Conservation (phyloP, 2,888 invertebrate genomes). For the Agrilus cyanescens region DNA sequence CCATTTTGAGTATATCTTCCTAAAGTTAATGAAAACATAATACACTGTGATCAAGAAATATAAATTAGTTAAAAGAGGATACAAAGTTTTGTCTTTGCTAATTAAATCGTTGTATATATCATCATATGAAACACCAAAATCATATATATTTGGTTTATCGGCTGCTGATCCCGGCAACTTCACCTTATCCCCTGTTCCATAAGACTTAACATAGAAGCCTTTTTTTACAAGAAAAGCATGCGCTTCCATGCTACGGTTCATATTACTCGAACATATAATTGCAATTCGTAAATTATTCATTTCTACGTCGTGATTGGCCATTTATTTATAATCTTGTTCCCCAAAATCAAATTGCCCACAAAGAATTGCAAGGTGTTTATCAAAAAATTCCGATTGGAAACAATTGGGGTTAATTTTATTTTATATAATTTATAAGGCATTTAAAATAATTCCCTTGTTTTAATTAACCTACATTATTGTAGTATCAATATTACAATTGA, state of each 20-base stretch:
- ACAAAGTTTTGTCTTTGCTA: conserved; percentile 83
- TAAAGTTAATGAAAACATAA: conserved; percentile 21
- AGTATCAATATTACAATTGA: no score
- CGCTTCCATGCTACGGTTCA: conserved; percentile 99
- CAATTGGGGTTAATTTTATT: no score
- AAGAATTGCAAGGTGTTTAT: no score
- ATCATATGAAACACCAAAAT: conserved; percentile 91
- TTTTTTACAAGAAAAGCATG: conserved; percentile 96
- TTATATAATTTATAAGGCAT: no score
- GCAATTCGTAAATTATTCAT: conserved; percentile 62
- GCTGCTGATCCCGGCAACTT: conserved; percentile 92
- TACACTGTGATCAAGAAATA: not conserved
- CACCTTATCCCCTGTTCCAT: conserved; percentile 89
- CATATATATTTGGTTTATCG: conserved; percentile 92
- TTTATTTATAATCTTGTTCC: not conserved
- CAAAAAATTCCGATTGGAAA: no score
- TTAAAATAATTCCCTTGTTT: no score
- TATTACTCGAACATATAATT: conserved; percentile 97
- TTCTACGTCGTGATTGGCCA: not conserved
- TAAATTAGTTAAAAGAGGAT: conserved; percentile 36
- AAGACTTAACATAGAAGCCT: conserved; percentile 90
- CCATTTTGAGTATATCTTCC: conserved; percentile 92
- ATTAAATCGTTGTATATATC: conserved; percentile 89
- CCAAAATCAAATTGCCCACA: no score
- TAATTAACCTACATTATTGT: no score